Base-by-base conservation (phyloP, 1,140 invertebrate species). In the Archivesica marissinica region DNA sequence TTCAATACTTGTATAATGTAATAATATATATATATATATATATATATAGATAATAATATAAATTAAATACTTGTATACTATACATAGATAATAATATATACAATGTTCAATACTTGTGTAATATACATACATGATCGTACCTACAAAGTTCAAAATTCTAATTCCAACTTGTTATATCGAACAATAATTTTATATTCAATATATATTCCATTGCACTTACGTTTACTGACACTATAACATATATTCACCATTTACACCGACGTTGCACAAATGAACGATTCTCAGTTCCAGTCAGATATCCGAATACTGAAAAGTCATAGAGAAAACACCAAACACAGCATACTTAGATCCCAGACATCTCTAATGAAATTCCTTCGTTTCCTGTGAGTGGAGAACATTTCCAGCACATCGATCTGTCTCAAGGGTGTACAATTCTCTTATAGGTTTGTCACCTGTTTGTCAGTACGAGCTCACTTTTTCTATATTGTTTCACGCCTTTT, bases 351-450 rank as follows among this genome's bases (percentile, higher is more conserved):
- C 20, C 44, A 52, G 41, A 50, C 23, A 50, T 72, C 33, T 30
- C 68, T 41, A 50, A 52, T 72, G 25, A 44, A 72, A 50, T 72
- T 72, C 17, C 23, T 72, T n/a, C 25, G 11, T 33, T 64, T 64
- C 30, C 59, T 35, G 28, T 64, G 30, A 52, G 9, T 30, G 44
- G 44, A 72, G 44, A 50, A 20, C 52, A 56, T 28, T 64, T 35
- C 38, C 59, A 50, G 7, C 39, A 9, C 41, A 72, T 72, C 68
- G 28, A 72, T 66, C 50, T 30, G 44, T 50, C 41, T 72, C 41
- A 7, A 30, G 23, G 13, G 44, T 33, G 68, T 72, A 30, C 23
- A 44, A 70, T 47, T 72, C 68, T 72, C 68, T 47, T 72, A 72
- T 72, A 33, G 39, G 17, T 72, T 30, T 28, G 15, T 15, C 68